Evolutionary conservation across 1,140 invertebrate species (phyloP), one percentile per base, ranked within the genome.

Genomic region (Rhynchophorus ferrugineus): DNA sequence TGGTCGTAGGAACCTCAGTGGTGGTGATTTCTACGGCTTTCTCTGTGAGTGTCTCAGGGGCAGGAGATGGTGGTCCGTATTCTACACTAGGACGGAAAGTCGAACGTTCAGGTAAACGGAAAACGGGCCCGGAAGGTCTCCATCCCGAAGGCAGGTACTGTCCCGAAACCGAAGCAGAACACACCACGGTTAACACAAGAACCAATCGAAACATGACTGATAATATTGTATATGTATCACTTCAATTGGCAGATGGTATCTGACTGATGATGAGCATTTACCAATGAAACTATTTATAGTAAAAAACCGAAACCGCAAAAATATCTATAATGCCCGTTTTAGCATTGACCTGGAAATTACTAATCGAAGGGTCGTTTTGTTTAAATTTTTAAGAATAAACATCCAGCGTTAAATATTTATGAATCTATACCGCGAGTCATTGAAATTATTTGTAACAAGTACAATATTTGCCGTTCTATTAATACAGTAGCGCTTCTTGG

Each of bases 361-460:
- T 6, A 29, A 29, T 11, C 11, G 24, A 29, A 29, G 24, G 24
- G 11, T 29, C 11, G 11, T 29, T 6, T 6, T 29, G 11, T 29
- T 29, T 29, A 29, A 29, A 29, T 29, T 29, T 29, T 29, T 29
- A 29, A 29, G 24, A 29, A 29, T 29, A 29, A 29, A 34, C n/a
- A 29, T 44, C 34, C 17, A 14, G 43, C 34, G 43, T 33, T 44
- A 44, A 44, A 44, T 44, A 44, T 44, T 44, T 24, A 44, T 44
- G 43, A 34, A 6, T 5, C 24, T 5, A 6, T 6, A 29, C n/a
- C n/a, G n/a, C n/a, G n/a, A n/a, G n/a, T n/a, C n/a, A n/a, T n/a
- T n/a, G n/a, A n/a, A n/a, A n/a, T n/a, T n/a, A n/a, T n/a, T n/a
- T n/a, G n/a, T n/a, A n/a, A n/a, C n/a, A n/a, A n/a, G n/a, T n/a